Conservation (phyloP, 2,888 invertebrate genomes). For the Nomada fabriciana region DNA sequence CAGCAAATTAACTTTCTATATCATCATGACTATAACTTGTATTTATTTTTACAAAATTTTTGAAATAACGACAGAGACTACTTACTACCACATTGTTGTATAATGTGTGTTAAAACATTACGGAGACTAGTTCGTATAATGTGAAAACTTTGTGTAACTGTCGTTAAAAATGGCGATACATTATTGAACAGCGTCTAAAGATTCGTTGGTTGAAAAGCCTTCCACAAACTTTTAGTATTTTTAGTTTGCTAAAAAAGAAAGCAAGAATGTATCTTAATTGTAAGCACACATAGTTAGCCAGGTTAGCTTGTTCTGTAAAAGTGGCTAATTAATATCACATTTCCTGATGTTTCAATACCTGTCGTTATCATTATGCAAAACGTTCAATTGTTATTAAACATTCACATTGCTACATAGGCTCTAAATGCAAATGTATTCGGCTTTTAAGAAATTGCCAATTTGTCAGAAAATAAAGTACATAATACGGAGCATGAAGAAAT, state of each 20-base stretch:
- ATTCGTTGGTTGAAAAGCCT: neutral
- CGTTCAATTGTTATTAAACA: too few relatives aligned
- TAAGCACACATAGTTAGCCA: too few relatives aligned
- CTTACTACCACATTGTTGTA: neutral
- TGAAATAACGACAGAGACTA: neutral
- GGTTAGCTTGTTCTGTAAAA: too few relatives aligned
- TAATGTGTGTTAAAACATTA: constrained; percentile 10
- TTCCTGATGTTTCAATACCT: too few relatives aligned
- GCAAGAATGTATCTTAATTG: neutral
- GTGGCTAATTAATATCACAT: too few relatives aligned
- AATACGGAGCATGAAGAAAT: too few relatives aligned
- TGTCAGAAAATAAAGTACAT: too few relatives aligned
- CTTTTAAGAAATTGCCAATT: neutral
- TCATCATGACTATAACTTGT: neutral
- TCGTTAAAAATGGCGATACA: neutral
- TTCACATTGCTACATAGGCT: neutral
- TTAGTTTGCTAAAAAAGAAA: neutral
- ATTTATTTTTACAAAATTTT: neutral
- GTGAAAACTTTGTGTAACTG: constrained; percentile 10
- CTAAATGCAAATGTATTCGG: neutral
- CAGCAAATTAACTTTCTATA: neutral
- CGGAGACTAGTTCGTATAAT: neutral
- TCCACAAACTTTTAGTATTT: neutral
- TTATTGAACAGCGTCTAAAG: constrained; percentile 4
- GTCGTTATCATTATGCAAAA: too few relatives aligned